phyloP scores from a whole-genome alignment of 2,113 vertebrate genomes.

The Xiphias gladius region DNA sequence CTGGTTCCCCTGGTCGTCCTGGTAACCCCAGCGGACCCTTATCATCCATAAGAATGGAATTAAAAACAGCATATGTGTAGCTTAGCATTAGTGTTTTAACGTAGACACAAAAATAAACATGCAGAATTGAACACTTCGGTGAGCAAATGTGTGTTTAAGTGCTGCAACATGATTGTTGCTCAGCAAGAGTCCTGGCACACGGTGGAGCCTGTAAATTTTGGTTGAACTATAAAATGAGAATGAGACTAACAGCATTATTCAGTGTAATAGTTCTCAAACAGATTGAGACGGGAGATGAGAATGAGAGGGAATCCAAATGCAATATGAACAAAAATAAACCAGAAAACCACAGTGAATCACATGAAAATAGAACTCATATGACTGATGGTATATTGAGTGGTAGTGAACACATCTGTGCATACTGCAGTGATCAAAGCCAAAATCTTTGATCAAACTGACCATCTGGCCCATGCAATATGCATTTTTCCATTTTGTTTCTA shows the following conservation, averaged over 20 bases:
- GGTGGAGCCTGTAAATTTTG: too few species aligned
- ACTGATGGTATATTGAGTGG: too few species aligned
- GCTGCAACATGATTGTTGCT: neutral
- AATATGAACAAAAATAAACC: too few species aligned
- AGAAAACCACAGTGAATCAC: neutral
- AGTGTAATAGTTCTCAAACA: too few species aligned
- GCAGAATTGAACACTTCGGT: neutral
- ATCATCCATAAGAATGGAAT: conserved; percentile 17
- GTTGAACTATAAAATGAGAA: too few species aligned
- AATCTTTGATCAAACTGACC: neutral
- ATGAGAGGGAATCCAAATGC: too few species aligned
- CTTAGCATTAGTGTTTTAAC: neutral
- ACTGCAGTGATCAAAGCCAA: neutral
- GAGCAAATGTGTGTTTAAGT: neutral
- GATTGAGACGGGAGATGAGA: too few species aligned
- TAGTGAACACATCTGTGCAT: neutral
- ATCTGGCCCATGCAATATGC: neutral
- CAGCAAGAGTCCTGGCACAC: neutral
- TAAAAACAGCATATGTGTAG: neutral
- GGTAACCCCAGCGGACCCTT: conserved; percentile 89
- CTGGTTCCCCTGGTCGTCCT: conserved; percentile 86
- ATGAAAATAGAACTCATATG: neutral
- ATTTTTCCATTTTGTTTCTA: neutral
- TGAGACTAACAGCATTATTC: too few species aligned
- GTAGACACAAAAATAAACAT: neutral